Conservation (phyloP, 2,797 vertebrate genomes). For the Sebastolobus altivelis region DNA sequence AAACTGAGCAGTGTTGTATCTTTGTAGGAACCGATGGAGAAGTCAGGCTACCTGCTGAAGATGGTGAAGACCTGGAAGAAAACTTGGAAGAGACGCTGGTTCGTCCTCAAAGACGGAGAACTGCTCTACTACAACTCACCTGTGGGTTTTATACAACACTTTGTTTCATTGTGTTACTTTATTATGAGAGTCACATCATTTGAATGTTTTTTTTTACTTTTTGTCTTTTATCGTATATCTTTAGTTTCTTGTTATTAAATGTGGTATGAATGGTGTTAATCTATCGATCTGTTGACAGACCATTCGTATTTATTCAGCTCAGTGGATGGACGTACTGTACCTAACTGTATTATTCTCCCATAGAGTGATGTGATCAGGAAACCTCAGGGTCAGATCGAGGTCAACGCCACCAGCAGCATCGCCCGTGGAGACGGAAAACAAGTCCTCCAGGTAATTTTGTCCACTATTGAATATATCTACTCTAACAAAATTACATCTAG, state of each 20-base stretch:
- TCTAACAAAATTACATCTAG: no score
- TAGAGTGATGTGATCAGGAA: slow-evolving; percentile 97
- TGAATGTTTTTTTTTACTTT: not conserved
- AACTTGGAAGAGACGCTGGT: slow-evolving; percentile 98
- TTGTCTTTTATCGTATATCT: not conserved
- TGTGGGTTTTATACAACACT: slow-evolving; percentile 82
- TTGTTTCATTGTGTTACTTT: not conserved
- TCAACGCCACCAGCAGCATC: slow-evolving; percentile 92
- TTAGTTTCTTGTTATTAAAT: not conserved
- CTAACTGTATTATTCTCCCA: not conserved
- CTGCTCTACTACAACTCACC: slow-evolving; percentile 98
- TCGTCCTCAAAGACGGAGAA: slow-evolving; percentile 97
- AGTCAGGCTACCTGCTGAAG: slow-evolving; percentile 98
- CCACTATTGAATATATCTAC: not conserved
- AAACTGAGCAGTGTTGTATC: not conserved
- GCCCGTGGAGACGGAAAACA: slow-evolving; percentile 95
- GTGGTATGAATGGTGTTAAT: not conserved
- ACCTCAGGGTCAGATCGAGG: slow-evolving; percentile 97
- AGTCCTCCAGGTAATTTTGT: slow-evolving; percentile 91
- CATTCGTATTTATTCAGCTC: not conserved
- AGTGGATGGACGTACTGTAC: not conserved
- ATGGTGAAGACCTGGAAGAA: slow-evolving; percentile 97
- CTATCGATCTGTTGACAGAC: not conserved
- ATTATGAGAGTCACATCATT: not conserved
- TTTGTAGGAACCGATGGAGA: slow-evolving; percentile 93